Evolutionary conservation across 2,113 vertebrate species (phyloP).

Genomic region (Epinephelus fuscoguttatus): DNA sequence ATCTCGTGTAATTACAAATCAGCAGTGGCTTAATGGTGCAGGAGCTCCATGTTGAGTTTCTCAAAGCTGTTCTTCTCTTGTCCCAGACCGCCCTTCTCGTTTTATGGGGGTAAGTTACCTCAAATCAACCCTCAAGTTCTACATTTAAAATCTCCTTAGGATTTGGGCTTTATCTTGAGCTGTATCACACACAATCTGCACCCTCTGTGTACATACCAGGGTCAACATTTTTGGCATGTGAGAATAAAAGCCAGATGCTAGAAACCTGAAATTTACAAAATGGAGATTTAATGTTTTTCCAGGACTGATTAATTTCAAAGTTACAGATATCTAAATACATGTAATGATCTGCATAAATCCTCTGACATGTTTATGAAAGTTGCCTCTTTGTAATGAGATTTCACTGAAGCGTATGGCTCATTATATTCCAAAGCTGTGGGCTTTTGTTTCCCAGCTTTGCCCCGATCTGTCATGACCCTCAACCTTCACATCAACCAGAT

Average conservation of each 20-base stretch:
- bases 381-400: conserved; percentile 37
- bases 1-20: conserved; percentile 69
- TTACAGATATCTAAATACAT: conserved; percentile 8
- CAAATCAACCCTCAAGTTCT: conserved; percentile 24
- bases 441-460: conserved; percentile 14
- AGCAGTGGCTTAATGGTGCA: conserved; percentile 56
- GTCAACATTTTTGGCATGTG: conserved; percentile 16
- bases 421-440: conserved; percentile 40
- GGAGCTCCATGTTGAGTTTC: conserved; percentile 28
- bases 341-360: conserved; percentile 12
- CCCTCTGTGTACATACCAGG: neutral
- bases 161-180: conserved; percentile 48
- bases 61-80: conserved; percentile 46
- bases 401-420: conserved; percentile 6
- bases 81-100: conserved; percentile 23
- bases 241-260: conserved; percentile 28
- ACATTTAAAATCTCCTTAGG: conserved; percentile 35
- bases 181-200: conserved; percentile 35
- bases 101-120: conserved; percentile 17
- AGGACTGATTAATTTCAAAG: neutral
- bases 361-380: conserved; percentile 20
- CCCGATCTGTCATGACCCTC: conserved; percentile 26
- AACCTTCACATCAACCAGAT: conserved; percentile 43
- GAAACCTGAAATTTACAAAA: conserved; percentile 19
- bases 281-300: conserved; percentile 3